Base-by-base conservation (phyloP, 2,113 vertebrate genomes). In the Nothocercus nigrocapillus region DNA sequence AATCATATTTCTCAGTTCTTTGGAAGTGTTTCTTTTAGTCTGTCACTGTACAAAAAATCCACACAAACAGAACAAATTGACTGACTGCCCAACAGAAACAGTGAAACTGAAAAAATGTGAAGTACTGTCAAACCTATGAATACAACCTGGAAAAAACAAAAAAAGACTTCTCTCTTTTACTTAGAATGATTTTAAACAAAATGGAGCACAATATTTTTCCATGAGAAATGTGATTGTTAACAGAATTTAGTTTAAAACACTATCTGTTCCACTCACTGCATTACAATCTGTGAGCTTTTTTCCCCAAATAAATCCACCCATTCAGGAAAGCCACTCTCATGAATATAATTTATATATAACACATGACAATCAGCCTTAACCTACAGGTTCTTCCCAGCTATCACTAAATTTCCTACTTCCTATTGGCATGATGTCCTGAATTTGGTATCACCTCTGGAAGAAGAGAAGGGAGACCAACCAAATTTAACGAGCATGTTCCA, bases 51-150 rank as follows among this genome's bases (percentile, higher is more conserved):
- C 22, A 66, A 95, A 91, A 87, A 84, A 87, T 18, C 87, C 38
- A 78, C 56, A 82, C 69, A 38, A 95, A 94, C 7, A 58, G n/a
- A 95, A 92, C 18, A 68, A 92, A 84, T 38, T 72, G 73, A 92
- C 92, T 89, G 83, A 61, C 63, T 87, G 69, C 20, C 74, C 77
- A 93, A 44, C 44, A 93, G 67, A 86, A 96, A 88, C 11, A 72
- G 56, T 66, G 47, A 85, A 88, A 95, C 22, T 30, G 28, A 95
- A 95, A 95, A 90, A 93, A 82, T 44, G 84, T 2, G 13, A 93
- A 95, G 62, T 34, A 68, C 34, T 59, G 66, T 82, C 77, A 89
- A 72, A 88, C 12, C 42, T 24, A 49, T 28, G 27, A 62, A 93
- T 86, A 73, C 40, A 90, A 82, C 25, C 40, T 63, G 58, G 61